phyloP scores from a whole-genome alignment of 2,797 vertebrate species.

The Sphaeramia orbicularis region DNA sequence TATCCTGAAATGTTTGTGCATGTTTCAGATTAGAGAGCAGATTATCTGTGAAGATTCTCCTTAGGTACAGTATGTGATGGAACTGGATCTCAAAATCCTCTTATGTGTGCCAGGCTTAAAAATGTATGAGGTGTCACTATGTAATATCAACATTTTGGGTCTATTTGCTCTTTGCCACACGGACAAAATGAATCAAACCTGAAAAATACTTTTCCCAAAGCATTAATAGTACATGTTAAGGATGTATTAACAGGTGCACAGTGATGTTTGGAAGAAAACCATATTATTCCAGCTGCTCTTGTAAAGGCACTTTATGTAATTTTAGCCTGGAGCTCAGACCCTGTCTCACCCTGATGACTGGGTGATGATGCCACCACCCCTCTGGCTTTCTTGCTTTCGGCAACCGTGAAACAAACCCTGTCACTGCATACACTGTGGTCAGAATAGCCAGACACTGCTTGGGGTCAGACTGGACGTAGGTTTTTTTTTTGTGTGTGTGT shows the following conservation, averaged over 20 bases:
- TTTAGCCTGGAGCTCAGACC: neutral
- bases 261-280: neutral
- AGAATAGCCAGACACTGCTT: slow-evolving; percentile 26
- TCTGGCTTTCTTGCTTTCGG: slow-evolving; percentile 28
- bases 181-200: too few species aligned
- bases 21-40: too few species aligned
- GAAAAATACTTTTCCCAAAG: neutral
- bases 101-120: too few species aligned
- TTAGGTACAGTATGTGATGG: too few species aligned
- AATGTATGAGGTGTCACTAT: too few species aligned
- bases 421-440: slow-evolving; percentile 7
- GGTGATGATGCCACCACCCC: slow-evolving; percentile 46
- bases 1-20: too few species aligned
- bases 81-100: too few species aligned
- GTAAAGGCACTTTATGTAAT: slow-evolving; percentile 43
- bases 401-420: slow-evolving; percentile 43
- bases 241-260: neutral
- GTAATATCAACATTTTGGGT: too few species aligned
- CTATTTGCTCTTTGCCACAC: too few species aligned
- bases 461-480: slow-evolving; percentile 6
- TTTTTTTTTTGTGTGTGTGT: slow-evolving; percentile 4
- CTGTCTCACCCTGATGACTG: slow-evolving; percentile 34
- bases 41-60: too few species aligned
- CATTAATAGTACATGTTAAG: neutral
- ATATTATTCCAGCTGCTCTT: neutral